phyloP scores from a whole-genome alignment of 2,797 vertebrate species.

The Cuculus canorus region DNA sequence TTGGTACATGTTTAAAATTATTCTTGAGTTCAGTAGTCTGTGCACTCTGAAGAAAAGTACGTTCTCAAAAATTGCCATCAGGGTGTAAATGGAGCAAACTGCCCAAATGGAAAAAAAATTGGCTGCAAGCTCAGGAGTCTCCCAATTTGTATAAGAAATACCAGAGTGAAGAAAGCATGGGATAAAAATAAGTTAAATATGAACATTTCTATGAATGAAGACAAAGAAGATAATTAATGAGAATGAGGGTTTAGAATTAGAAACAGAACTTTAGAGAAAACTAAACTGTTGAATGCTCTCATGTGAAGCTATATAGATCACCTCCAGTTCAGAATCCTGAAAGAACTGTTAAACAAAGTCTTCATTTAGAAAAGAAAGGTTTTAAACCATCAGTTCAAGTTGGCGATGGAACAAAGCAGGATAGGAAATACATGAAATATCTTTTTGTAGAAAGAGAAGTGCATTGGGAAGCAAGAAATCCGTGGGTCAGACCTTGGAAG shows the following conservation, averaged over 20 bases:
- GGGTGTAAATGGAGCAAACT: background rate
- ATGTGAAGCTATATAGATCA: background rate
- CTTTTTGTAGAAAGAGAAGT: background rate
- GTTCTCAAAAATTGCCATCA: background rate
- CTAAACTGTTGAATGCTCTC: background rate
- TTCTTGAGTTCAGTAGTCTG: background rate
- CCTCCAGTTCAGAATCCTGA: background rate
- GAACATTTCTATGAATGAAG: background rate
- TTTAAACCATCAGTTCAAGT: background rate
- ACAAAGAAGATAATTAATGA: background rate
- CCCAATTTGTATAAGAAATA: background rate
- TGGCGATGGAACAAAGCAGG: background rate
- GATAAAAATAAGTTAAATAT: background rate
- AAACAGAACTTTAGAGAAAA: background rate
- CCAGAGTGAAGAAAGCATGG: background rate
- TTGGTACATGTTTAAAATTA: background rate
- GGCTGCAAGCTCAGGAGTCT: background rate
- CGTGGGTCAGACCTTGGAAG: background rate
- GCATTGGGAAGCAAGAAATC: background rate
- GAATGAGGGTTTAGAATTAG: background rate
- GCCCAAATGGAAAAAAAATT: background rate
- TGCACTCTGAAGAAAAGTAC: background rate
- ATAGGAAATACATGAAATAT: background rate
- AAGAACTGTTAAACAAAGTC: background rate
- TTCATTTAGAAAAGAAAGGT: background rate